Conservation (phyloP, 1,140 invertebrate species). For the Potamilus streckersoni region DNA sequence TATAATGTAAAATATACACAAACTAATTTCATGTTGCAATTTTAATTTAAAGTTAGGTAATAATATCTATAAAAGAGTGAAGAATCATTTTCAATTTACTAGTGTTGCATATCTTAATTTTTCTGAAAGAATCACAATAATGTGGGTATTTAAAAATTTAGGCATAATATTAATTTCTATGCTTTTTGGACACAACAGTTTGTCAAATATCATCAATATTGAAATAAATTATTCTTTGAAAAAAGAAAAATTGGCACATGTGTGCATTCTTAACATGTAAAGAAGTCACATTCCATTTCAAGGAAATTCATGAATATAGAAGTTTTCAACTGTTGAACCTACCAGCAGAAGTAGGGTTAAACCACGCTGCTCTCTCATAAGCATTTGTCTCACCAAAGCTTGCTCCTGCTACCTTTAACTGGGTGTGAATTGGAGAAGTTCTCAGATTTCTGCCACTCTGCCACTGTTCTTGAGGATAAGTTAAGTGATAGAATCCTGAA, state of each 20-base stretch:
- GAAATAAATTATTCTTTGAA: too few species aligned
- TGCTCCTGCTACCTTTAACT: conserved; percentile 90
- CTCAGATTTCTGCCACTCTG: conserved; percentile 77
- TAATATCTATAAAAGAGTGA: too few species aligned
- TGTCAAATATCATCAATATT: too few species aligned
- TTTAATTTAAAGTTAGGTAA: too few species aligned
- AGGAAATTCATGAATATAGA: background rate
- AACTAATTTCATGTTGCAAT: too few species aligned
- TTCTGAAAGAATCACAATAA: too few species aligned
- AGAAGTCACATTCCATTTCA: background rate
- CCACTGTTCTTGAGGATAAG: conserved; percentile 52
- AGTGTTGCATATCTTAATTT: too few species aligned
- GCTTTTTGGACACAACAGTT: too few species aligned
- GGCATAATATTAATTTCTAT: too few species aligned
- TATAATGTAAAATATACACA: too few species aligned
- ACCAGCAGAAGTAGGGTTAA: conserved; percentile 71
- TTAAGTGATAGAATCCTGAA: conserved; percentile 43
- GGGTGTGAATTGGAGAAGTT: conserved; percentile 96
- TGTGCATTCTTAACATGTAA: background rate
- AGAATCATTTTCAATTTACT: too few species aligned
- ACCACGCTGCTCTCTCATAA: conserved; percentile 96
- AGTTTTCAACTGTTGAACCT: conserved; percentile 2
- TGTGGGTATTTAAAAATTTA: too few species aligned
- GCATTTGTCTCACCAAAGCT: conserved; percentile 99
- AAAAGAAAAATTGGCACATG: background rate